phyloP scores from a whole-genome alignment of 2,797 vertebrate genomes.

The Argya squamiceps region DNA sequence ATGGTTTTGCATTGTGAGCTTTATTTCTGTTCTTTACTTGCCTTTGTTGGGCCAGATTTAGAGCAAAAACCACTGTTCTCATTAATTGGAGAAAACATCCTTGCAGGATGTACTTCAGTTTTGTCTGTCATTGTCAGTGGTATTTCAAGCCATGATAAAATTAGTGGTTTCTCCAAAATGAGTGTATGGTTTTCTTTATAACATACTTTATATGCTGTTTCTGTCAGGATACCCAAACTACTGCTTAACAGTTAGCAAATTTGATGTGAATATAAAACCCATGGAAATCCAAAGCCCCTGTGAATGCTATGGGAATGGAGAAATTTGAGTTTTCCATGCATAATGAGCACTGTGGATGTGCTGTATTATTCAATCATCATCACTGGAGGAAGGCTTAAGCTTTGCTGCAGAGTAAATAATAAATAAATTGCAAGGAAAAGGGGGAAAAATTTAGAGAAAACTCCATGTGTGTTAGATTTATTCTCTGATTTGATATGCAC shows the following conservation, averaged over 20 bases:
- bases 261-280: neutral
- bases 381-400: neutral
- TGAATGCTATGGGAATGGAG: neutral
- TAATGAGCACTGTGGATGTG: neutral
- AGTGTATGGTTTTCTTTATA: neutral
- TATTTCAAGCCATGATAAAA: neutral
- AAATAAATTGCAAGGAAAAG: neutral
- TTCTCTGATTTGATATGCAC: neutral
- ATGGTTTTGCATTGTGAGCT: neutral
- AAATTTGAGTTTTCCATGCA: neutral
- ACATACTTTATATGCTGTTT: neutral
- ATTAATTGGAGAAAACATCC: neutral
- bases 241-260: neutral
- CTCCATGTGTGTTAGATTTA: neutral
- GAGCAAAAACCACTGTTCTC: neutral
- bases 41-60: neutral
- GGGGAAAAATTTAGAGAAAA: neutral
- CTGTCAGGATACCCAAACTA: neutral
- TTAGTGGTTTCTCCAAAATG: neutral
- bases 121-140: neutral
- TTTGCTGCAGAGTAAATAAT: neutral
- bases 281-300: neutral
- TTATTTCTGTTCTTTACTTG: neutral
- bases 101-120: neutral
- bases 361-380: neutral